Evolutionary conservation across 2,888 invertebrate genomes (phyloP), one percentile per base, ranked within the genome.

Genomic region (Drosophila nigricruria): DNA sequence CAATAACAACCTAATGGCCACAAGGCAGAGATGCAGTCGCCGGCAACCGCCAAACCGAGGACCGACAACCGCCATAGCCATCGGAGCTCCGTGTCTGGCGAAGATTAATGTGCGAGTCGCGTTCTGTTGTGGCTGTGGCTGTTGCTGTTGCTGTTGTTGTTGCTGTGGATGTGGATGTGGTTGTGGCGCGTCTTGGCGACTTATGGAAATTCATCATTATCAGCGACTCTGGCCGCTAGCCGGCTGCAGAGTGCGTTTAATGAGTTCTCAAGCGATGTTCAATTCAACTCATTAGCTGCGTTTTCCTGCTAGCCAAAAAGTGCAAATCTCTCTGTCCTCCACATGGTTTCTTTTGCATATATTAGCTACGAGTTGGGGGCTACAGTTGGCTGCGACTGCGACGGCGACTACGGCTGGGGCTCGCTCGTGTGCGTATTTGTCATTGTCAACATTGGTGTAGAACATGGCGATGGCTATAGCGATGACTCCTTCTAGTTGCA

Each of bases 371-470:
- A 36, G 49, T 14, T 27, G 56, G 42, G 36, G 42, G 42, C 49
- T 50, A 20, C 32, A 49, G 49, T 20, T 50, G 50, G 34, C 16
- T 56, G 36, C 16, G 52, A 32, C 57, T 52, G 36, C n/a, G 52
- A 27, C 57, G 66, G 25, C 10, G 34, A 16, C 38, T 53, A 30
- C 4, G 42, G 25, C 57, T 70, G 64, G 65, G 66, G 36, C 77
- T 88, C 82, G 36, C 77, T 88, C 82, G 89, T 88, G 90, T 90
- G 92, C 88, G 90, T 92, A 92, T 92, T 92, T 92, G 92, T 92
- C 92, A 92, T 91, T 92, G 92, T 92, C 92, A 92, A 91, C 92
- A 92, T 91, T 78, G 86, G 90, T 92, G 91, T 91, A 87, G 81
- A 77, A 87, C 89, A 87, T 76, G 73, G 75, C 81, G 50, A 71